phyloP scores from a whole-genome alignment of 2,113 vertebrate genomes.

The Furnarius figulus region DNA sequence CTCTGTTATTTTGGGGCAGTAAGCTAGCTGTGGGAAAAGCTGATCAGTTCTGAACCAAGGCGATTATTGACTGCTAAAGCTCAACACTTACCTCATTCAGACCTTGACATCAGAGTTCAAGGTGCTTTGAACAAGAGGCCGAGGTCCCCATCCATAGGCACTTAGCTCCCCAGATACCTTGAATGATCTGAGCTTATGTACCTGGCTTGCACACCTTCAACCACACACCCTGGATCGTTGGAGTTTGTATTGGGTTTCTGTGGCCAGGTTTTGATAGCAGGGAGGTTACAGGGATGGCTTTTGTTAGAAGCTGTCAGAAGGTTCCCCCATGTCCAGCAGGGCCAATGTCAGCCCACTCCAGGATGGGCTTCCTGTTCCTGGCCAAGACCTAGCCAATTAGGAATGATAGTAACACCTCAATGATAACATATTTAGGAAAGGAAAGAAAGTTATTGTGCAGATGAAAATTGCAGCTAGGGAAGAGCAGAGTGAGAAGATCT shows the following conservation, averaged over 20 bases:
- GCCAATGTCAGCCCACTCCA: too few species aligned
- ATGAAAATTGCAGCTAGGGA: too few species aligned
- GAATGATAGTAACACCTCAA: too few species aligned
- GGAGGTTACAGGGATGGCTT: too few species aligned
- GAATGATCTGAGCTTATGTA: neutral
- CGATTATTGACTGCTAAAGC: neutral
- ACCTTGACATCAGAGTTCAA: neutral
- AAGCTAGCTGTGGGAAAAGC: neutral
- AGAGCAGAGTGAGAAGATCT: too few species aligned
- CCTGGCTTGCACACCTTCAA: neutral
- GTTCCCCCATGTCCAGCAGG: too few species aligned
- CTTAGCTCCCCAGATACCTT: neutral
- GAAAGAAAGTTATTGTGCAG: too few species aligned
- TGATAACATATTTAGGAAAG: too few species aligned
- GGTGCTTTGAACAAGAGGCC: neutral
- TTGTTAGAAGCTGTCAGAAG: too few species aligned
- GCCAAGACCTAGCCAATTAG: too few species aligned
- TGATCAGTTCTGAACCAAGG: neutral
- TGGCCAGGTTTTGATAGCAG: too few species aligned
- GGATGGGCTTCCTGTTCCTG: too few species aligned
- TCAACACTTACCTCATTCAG: slow-evolving; percentile 23
- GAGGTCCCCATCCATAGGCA: neutral
- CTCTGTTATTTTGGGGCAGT: neutral
- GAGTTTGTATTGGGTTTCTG: neutral
- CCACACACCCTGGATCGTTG: neutral